Evolutionary conservation across 2,797 vertebrate genomes (phyloP), one percentile per base, ranked within the genome.

Genomic region (Lacerta bilineata): DNA sequence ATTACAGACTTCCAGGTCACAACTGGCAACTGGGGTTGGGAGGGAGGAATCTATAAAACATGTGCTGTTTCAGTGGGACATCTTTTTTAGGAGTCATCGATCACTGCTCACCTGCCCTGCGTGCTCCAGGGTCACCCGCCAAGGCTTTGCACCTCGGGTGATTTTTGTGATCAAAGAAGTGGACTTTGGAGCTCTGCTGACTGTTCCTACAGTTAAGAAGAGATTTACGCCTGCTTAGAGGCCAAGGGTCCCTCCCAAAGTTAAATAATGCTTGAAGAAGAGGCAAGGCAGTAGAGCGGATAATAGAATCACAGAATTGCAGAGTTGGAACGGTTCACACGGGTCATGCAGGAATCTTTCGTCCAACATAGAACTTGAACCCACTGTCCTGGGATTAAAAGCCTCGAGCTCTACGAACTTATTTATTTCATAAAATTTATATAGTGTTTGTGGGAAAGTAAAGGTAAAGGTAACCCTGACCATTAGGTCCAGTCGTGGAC

Each of bases 81-180:
- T 87, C 83, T 85, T 91, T 71, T 81, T 85, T 87, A 85, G 89
- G 86, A 85, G 80, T 83, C 41, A 93, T 94, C 55, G 41, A 89
- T 94, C 94, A 92, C 9, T 78, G 88, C 86, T 83, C 89, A 39
- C 74, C 83, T 41, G 27, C 75, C 83, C 94, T 75, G 90, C 90
- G 59, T 90, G 72, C 69, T 55, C 36, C 0, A 2, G 89, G 85
- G 81, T 91, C 90, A 91, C 27, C 17, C 0, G 13, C 0, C 0
- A 84, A 69, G 66, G 50, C 17, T 18, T 88, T 33, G 55, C 85
- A 46, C 36, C 0, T 0, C 11, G 11, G 86, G 81, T 89, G 59
- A 59, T 84, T 85, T 13, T 85, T 90, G 0, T 64, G 92, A 93
- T 94, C 90, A 93, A 94, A 95, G 36, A 6, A 29, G 8, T 78